A percentile compares a stretch with the other conserved stretches of the same genome.
Evolutionary conservation across 2,888 invertebrate genomes (phyloP).

Genomic region (Carterocephalus palaemon): DNA sequence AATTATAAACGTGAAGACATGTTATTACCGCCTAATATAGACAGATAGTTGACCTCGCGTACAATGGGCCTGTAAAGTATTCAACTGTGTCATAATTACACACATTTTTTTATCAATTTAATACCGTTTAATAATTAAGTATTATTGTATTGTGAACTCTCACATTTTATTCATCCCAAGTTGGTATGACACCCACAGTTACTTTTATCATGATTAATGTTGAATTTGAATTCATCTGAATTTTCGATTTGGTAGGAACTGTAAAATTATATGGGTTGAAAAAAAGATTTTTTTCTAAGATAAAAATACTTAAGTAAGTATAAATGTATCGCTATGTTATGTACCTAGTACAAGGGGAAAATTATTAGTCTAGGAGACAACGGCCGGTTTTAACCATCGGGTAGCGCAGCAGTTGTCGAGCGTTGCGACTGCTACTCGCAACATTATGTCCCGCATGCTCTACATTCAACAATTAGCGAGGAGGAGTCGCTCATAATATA

Average conservation of each 20-base stretch:
- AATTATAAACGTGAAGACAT: neutral
- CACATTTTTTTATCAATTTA: slow-evolving; percentile 32
- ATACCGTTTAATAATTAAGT: slow-evolving; percentile 49
- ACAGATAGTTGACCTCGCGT: slow-evolving; percentile 10
- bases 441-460: slow-evolving; percentile 67
- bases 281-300: too few species aligned
- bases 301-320: too few species aligned
- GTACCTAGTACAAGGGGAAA: too few species aligned
- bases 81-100: slow-evolving; percentile 15
- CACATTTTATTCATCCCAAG: slow-evolving; percentile 36
- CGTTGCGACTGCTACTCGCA: slow-evolving; percentile 11
- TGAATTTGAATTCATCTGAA: too few species aligned
- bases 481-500: slow-evolving; percentile 31
- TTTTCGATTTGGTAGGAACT: too few species aligned
- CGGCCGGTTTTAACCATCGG: slow-evolving; percentile 42
- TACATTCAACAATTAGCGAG: slow-evolving; percentile 53
- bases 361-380: too few species aligned
- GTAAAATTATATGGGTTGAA: too few species aligned
- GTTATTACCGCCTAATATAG: slow-evolving; percentile 7
- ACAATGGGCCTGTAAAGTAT: slow-evolving; percentile 4
- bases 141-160: slow-evolving; percentile 44
- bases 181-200: slow-evolving; percentile 41
- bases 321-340: too few species aligned
- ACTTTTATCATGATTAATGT: slow-evolving; percentile 30
- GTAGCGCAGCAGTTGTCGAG: slow-evolving; percentile 27